Evolutionary conservation across 1,140 invertebrate species (phyloP).

Genomic region (Diorhabda sublineata): DNA sequence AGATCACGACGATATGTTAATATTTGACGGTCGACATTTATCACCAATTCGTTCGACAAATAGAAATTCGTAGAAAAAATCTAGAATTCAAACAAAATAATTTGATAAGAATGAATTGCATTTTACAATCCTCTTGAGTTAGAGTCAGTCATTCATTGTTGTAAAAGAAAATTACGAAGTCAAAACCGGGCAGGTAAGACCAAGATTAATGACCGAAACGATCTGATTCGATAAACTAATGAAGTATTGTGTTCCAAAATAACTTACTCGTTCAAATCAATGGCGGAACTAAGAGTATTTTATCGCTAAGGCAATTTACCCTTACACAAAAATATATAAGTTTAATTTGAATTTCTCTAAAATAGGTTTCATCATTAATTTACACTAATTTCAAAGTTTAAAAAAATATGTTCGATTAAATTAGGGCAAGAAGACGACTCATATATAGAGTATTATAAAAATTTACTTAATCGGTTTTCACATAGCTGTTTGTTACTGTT

Average conservation of each 20-base stretch:
- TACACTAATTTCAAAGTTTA: not conserved
- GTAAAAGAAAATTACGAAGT: not conserved
- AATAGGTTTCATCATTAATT: not conserved
- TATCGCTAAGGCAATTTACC: not conserved
- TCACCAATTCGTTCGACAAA: not conserved
- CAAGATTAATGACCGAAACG: constrained; percentile 44
- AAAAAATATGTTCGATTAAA: not conserved
- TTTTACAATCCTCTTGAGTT: not conserved
- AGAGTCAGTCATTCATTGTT: not conserved
- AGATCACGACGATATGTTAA: too few species aligned
- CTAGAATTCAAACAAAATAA: not conserved
- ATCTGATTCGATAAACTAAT: constrained; percentile 47
- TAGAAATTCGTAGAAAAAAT: not conserved
- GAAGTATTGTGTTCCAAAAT: constrained; percentile 46
- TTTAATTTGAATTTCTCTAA: not conserved
- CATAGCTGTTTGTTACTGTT: not conserved
- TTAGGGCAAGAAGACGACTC: not conserved
- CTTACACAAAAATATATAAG: not conserved
- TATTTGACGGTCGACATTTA: not conserved
- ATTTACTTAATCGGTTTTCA: not conserved
- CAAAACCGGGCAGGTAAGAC: constrained; percentile 13
- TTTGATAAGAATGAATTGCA: not conserved
- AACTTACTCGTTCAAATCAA: constrained; percentile 34
- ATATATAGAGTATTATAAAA: not conserved
- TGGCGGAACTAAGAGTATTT: not conserved